Base-by-base conservation (phyloP, 2,888 invertebrate genomes). In the Brachyopa scutellaris region DNA sequence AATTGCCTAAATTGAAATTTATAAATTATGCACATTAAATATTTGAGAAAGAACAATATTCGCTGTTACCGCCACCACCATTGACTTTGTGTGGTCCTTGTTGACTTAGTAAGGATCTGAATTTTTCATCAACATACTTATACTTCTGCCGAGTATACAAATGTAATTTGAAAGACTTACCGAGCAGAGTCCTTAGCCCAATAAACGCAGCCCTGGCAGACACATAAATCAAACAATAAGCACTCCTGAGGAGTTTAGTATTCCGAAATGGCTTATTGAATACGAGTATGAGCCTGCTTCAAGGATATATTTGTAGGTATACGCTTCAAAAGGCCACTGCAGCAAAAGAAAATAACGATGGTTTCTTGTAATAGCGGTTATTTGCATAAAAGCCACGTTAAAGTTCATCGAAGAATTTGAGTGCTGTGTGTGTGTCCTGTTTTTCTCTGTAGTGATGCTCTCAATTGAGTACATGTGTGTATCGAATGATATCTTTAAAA, bases 171-270 rank as follows among this genome's bases (percentile, higher is more conserved):
- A 72, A 72, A 67, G 23, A 69, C 55, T 74, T 40, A 36, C 31
- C 7, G 15, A 51, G 23, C 9, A 23, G 57, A 64, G 77, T 64
- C 64, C 77, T 82, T 66, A 49, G 77, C 51, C 64, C 82, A 82
- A 82, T 77, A 82, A 82, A 77, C 82, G 70, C 74, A 84, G 76
- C 15, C 69, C 67, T 64, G 59, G 88, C 88, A 89, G 89, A 89
- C 89, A 87, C 90, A 89, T 89, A 89, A 89, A 89, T 89, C 89
- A 89, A 89, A 89, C 87, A 90, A 89, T 89, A 90, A 89, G 90
- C 89, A 89, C 89, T 89, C 89, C 70, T 77, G 70, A 82, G 82
- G 70, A 82, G 82, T 77, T 82, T 79, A 51, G 57, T 79, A 42
- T 64, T 73, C 69, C 57, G 77, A 88, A 87, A 88, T 88, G 88